These are phyloP conservation scores for Galemys pyrenaicus DNA, from an alignment of 2,113 vertebrate species.

Conservation along the genomic window DNA sequence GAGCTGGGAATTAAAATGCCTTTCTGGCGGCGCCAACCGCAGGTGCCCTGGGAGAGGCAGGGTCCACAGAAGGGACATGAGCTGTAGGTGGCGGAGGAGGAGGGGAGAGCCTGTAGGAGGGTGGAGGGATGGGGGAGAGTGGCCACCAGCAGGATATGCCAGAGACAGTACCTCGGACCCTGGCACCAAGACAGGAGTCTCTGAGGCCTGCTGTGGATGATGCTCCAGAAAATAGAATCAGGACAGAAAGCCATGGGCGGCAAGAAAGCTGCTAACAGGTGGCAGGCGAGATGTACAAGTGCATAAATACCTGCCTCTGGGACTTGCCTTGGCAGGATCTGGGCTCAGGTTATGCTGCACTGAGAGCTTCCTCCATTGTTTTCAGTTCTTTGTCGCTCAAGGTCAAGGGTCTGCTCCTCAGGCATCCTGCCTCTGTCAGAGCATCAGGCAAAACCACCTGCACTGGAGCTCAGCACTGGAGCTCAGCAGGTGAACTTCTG, in stretches of 20 bases:
- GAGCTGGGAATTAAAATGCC: constrained; percentile 67
- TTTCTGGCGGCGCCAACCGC: background rate
- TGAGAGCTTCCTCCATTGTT: background rate
- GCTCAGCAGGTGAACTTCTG: background rate
- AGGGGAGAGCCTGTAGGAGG: too few relatives aligned
- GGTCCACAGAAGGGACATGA: background rate
- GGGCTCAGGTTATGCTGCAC: background rate
- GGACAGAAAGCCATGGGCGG: background rate
- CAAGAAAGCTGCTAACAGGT: background rate
- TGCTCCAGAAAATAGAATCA: background rate
- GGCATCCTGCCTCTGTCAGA: background rate
- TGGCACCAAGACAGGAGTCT: background rate
- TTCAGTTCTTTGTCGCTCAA: background rate
- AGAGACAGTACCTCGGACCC: background rate
- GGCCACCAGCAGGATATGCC: background rate
- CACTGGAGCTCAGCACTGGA: background rate
- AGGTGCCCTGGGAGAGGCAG: background rate
- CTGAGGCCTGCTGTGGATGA: background rate
- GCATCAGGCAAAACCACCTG: background rate
- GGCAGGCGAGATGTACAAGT: background rate
- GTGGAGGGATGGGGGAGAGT: too few relatives aligned
- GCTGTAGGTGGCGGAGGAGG: background rate
- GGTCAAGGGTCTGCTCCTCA: background rate
- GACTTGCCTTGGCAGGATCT: background rate
- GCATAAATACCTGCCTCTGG: background rate